phyloP scores from a whole-genome alignment of 2,888 invertebrate species.

The Melinaea menophilus region DNA sequence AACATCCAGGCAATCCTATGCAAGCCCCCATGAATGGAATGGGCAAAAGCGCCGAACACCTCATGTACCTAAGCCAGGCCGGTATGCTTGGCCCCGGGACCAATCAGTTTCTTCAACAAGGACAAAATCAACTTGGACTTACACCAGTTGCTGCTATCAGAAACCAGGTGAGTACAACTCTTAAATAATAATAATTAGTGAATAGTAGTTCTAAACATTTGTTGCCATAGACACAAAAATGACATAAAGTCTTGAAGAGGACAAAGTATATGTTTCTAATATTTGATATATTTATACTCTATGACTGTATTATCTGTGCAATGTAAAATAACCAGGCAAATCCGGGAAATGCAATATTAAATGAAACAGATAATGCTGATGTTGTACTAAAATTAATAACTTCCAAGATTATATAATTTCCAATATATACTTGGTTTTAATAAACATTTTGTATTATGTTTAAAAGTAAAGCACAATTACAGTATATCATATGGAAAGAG shows the following conservation, averaged over 20 bases:
- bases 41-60: slow-evolving; percentile 71
- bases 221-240: background rate
- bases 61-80: slow-evolving; percentile 73
- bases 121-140: slow-evolving; percentile 78
- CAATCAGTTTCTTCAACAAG: slow-evolving; percentile 79
- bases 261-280: too few species aligned
- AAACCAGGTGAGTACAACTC: slow-evolving; percentile 61
- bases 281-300: too few species aligned
- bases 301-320: too few species aligned
- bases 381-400: too few species aligned
- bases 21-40: slow-evolving; percentile 72
- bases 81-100: slow-evolving; percentile 79
- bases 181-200: background rate
- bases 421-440: too few species aligned
- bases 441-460: too few species aligned
- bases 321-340: too few species aligned
- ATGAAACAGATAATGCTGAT: too few species aligned
- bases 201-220: background rate
- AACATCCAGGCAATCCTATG: slow-evolving; percentile 69
- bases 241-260: background rate
- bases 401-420: too few species aligned
- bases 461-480: too few species aligned
- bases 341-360: too few species aligned
- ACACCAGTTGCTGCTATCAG: slow-evolving; percentile 70
- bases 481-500: too few species aligned